A percentile compares a stretch with the other conserved stretches of the same genome.
Evolutionary conservation across 2,113 vertebrate species (phyloP).

Genomic region (Typhlomys cinereus): DNA sequence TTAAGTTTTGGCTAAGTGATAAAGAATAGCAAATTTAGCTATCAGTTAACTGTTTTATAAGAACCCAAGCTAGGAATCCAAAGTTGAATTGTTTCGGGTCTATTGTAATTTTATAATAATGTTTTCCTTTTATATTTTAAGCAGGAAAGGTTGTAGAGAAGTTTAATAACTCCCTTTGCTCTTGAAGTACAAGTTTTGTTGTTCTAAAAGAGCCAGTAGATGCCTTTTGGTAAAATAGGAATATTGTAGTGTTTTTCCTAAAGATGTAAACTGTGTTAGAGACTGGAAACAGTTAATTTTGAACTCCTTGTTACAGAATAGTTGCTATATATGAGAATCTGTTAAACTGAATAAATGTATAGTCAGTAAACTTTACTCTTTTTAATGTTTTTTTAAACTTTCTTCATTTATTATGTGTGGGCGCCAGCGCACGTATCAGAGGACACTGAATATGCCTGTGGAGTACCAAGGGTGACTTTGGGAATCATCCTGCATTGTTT

Average conservation of each 20-base stretch:
- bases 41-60: not conserved
- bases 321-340: not conserved
- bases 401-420: too few relatives aligned
- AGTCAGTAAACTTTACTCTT: not conserved
- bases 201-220: constrained; percentile 2
- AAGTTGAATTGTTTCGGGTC: not conserved
- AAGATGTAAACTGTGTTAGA: not conserved
- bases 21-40: not conserved
- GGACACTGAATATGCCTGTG: too few relatives aligned
- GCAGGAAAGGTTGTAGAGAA: not conserved
- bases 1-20: constrained; percentile 27
- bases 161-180: constrained; percentile 22
- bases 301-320: constrained; percentile 32
- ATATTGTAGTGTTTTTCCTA: constrained; percentile 31
- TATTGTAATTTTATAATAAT: constrained; percentile 46
- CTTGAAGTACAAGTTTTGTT: constrained; percentile 53
- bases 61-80: constrained; percentile 14
- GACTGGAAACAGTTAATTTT: not conserved
- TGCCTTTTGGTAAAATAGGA: constrained; percentile 45
- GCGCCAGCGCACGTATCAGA: too few relatives aligned
- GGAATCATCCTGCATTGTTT: too few relatives aligned
- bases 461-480: too few relatives aligned
- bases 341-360: constrained; percentile 17
- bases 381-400: too few relatives aligned
- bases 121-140: not conserved